A percentile compares a stretch with the other conserved stretches of the same genome.
Evolutionary conservation across 2,888 invertebrate species (phyloP).

Genomic region (Eupithecia insigniata): DNA sequence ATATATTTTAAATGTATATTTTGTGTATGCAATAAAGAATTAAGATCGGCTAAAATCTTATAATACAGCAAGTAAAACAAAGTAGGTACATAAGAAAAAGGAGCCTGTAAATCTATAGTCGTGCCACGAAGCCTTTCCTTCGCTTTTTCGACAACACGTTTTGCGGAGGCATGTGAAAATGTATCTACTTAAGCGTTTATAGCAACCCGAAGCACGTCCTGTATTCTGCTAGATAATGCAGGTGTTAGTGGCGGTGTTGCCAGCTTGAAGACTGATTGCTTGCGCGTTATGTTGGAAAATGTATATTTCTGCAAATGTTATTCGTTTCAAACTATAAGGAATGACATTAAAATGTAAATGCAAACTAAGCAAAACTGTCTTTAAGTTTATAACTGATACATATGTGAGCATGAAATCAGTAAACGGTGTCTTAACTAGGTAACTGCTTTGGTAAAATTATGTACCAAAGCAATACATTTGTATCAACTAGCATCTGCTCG

Average conservation of each 20-base stretch:
- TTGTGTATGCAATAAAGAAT: too few relatives aligned
- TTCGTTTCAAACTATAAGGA: constrained; percentile 5
- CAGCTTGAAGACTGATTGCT: constrained; percentile 30
- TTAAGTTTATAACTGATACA: background rate
- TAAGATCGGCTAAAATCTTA: background rate
- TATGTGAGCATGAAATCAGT: background rate
- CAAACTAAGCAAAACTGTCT: background rate
- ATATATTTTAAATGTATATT: too few relatives aligned
- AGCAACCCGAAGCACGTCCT: constrained; percentile 17
- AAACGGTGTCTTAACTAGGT: background rate
- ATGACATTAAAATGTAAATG: background rate
- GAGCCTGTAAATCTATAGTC: background rate
- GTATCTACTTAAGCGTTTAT: constrained; percentile 6
- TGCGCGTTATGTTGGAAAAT: constrained; percentile 14
- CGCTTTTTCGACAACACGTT: constrained; percentile 8
- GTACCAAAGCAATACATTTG: background rate
- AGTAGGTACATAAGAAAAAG: background rate
- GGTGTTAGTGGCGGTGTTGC: constrained; percentile 14
- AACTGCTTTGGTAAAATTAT: background rate
- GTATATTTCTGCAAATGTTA: background rate
- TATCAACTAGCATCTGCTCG: background rate
- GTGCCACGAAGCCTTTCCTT: background rate
- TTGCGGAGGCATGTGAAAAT: background rate
- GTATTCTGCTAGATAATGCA: constrained; percentile 20
- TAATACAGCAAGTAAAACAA: background rate